These are phyloP conservation scores for Axis porcinus DNA, from an alignment of 2,113 vertebrate genomes.

Conservation along the genomic window DNA sequence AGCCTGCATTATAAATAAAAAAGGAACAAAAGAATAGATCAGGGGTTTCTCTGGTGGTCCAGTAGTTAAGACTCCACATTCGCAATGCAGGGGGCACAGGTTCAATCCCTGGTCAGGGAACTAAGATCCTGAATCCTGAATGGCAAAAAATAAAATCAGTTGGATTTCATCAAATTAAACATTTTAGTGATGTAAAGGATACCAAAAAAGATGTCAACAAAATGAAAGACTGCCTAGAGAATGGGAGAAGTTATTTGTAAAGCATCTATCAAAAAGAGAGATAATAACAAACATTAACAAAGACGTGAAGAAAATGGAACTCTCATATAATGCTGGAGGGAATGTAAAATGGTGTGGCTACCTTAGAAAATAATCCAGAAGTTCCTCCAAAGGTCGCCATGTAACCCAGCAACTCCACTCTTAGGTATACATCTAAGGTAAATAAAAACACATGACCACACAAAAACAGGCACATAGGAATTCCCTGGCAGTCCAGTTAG, in stretches of 20 bases:
- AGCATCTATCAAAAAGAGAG: not conserved
- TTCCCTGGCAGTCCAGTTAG: not conserved
- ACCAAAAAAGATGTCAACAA: not conserved
- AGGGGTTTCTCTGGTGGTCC: not conserved
- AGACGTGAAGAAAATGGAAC: not conserved
- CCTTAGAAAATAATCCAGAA: not conserved
- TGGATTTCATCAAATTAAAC: not conserved
- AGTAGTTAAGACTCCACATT: not conserved
- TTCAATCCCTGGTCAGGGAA: not conserved
- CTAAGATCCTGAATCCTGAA: not conserved
- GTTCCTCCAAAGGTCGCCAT: not conserved
- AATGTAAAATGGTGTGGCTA: not conserved
- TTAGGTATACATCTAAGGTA: not conserved
- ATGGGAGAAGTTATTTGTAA: not conserved
- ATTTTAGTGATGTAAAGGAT: not conserved
- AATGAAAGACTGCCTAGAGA: not conserved
- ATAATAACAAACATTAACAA: not conserved
- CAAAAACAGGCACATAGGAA: not conserved
- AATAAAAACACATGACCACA: not conserved
- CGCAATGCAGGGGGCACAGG: not conserved
- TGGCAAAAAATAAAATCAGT: not conserved
- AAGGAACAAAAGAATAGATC: not conserved
- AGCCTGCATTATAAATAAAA: not conserved
- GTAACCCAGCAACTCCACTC: not conserved
- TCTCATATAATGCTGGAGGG: not conserved